A percentile compares a stretch with the other conserved stretches of the same genome.
Conservation (phyloP, 2,113 vertebrate species). For the Circaetus gallicus region DNA sequence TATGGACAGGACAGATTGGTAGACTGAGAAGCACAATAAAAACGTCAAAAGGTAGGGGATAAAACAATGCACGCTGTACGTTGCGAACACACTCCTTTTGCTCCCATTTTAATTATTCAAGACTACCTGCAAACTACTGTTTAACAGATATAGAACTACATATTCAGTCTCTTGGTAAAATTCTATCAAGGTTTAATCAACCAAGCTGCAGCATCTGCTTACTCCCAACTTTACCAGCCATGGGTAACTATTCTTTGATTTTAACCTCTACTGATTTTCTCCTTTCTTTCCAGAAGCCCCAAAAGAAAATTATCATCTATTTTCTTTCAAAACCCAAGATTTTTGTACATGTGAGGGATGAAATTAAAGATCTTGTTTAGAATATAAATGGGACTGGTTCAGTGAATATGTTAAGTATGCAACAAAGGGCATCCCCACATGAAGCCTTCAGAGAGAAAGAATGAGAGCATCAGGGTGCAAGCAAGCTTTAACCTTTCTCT, state of each 20-base stretch:
- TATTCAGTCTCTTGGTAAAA: background rate
- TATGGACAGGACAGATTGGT: background rate
- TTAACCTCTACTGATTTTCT: background rate
- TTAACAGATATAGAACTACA: background rate
- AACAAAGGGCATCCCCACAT: conserved; percentile 1
- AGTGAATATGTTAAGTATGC: background rate
- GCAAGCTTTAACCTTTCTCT: conserved; percentile 19
- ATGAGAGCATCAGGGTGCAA: background rate
- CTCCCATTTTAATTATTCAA: background rate
- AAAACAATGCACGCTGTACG: background rate
- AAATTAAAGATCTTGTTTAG: conserved; percentile 1
- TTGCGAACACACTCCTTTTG: background rate
- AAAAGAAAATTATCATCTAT: background rate
- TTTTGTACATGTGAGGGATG: background rate
- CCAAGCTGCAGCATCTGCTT: background rate
- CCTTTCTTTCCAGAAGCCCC: background rate
- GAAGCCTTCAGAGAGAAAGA: conserved; percentile 23
- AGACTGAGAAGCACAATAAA: background rate
- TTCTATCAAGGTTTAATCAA: background rate
- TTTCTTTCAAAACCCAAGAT: background rate
- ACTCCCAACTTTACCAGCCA: background rate
- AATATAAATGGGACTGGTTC: conserved; percentile 31
- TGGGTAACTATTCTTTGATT: background rate
- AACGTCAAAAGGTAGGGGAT: background rate
- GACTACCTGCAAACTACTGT: background rate